Conservation (phyloP, 2,888 invertebrate genomes). For the Steinernema hermaphroditum region DNA sequence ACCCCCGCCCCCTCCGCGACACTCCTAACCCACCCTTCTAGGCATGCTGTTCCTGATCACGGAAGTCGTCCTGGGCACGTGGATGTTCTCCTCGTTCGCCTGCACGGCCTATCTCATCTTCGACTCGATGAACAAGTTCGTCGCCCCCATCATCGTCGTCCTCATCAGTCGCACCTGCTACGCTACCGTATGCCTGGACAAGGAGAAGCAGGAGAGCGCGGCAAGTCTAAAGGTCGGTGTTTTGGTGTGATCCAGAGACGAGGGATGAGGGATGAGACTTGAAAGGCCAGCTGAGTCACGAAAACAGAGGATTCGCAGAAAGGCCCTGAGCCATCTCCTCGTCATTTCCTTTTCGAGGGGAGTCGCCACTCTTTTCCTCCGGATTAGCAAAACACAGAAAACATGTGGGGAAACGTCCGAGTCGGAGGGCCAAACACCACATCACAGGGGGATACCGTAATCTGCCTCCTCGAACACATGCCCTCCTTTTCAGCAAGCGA, state of each 20-base stretch:
- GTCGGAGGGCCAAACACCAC: too few species aligned
- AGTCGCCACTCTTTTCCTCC: too few species aligned
- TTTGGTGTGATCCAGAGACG: too few species aligned
- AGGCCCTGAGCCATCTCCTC: too few species aligned
- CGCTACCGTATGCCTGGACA: constrained; percentile 62
- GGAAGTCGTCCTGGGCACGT: constrained; percentile 62
- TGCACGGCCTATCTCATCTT: constrained; percentile 62
- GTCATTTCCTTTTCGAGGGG: too few species aligned
- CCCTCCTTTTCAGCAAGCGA: constrained; percentile 50
- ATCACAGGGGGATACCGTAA: too few species aligned
- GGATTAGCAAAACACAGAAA: too few species aligned
- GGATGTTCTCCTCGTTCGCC: constrained; percentile 57
- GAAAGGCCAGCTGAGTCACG: too few species aligned
- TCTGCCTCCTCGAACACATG: too few species aligned
- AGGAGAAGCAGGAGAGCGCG: constrained; percentile 56
- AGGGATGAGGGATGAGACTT: background rate
- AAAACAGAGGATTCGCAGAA: too few species aligned
- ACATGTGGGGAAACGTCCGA: too few species aligned
- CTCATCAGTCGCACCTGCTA: constrained; percentile 65
- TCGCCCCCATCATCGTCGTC: constrained; percentile 64
- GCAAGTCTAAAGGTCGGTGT: constrained; percentile 57
- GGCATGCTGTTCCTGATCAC: constrained; percentile 63
- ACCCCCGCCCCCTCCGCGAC: constrained; percentile 19
- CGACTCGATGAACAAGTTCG: constrained; percentile 65
- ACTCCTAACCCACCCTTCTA: constrained; percentile 44